Conservation (phyloP, 2,113 vertebrate species). For the Turnix velox region DNA sequence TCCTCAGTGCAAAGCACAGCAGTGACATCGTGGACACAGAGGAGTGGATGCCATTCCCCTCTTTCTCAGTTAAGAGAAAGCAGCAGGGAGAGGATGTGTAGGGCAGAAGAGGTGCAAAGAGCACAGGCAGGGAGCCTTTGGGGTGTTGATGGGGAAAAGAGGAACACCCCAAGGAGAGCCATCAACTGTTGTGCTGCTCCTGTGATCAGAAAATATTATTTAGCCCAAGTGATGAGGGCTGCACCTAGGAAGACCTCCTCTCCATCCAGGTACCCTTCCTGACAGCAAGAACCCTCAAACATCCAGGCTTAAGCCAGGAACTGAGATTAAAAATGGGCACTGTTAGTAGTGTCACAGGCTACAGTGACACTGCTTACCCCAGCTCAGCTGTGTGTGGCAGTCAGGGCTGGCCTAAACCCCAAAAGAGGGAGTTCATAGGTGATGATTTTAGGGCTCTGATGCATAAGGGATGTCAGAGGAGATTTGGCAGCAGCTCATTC, state of each 20-base stretch:
- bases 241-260: neutral
- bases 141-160: neutral
- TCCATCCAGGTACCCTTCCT: neutral
- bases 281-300: neutral
- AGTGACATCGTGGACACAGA: fast-evolving
- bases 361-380: too few relatives aligned
- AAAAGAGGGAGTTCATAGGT: neutral
- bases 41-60: neutral
- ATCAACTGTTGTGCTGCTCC: neutral
- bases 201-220: neutral
- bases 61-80: neutral
- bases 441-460: neutral
- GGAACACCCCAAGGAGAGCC: neutral
- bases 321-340: neutral
- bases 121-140: neutral
- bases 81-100: neutral
- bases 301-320: neutral
- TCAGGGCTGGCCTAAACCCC: neutral
- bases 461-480: neutral
- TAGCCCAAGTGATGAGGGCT: neutral
- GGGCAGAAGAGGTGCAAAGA: fast-evolving
- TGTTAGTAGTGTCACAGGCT: neutral
- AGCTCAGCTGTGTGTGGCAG: neutral
- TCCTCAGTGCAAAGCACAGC: neutral
- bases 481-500: neutral